phyloP scores from a whole-genome alignment of 2,797 vertebrate genomes.

The Spinus pinus region DNA sequence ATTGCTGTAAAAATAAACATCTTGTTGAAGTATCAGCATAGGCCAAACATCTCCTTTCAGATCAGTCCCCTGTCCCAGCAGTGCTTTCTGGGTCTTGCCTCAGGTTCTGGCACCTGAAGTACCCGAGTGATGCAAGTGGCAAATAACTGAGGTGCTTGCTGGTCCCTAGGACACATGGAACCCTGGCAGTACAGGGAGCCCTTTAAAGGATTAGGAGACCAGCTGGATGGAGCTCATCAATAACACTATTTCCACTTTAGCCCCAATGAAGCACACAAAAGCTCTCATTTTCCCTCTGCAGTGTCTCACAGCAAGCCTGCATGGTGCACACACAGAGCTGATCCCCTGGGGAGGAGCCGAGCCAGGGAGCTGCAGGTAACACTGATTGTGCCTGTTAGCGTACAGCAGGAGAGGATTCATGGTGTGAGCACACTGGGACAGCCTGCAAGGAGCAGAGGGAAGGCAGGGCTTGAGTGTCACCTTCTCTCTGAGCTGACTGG shows the following conservation, averaged over 20 bases:
- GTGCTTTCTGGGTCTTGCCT: background rate
- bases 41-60: background rate
- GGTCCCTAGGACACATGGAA: background rate
- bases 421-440: background rate
- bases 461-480: background rate
- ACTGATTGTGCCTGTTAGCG: accelerated
- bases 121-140: background rate
- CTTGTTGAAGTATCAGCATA: background rate
- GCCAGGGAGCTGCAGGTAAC: background rate
- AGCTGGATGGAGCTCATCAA: background rate
- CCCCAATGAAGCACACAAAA: background rate
- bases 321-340: background rate
- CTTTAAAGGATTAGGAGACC: background rate
- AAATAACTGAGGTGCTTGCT: background rate
- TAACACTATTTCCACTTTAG: background rate
- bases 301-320: background rate
- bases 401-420: background rate
- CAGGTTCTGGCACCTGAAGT: background rate
- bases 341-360: background rate
- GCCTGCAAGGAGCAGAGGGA: background rate
- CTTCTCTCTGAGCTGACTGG: background rate
- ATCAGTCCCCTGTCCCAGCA: background rate
- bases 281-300: background rate
- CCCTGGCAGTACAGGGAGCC: background rate
- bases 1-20: background rate